A percentile compares a stretch with the other conserved stretches of the same genome.
Evolutionary conservation across 2,888 invertebrate genomes (phyloP).

Genomic region (Luperina testacea): DNA sequence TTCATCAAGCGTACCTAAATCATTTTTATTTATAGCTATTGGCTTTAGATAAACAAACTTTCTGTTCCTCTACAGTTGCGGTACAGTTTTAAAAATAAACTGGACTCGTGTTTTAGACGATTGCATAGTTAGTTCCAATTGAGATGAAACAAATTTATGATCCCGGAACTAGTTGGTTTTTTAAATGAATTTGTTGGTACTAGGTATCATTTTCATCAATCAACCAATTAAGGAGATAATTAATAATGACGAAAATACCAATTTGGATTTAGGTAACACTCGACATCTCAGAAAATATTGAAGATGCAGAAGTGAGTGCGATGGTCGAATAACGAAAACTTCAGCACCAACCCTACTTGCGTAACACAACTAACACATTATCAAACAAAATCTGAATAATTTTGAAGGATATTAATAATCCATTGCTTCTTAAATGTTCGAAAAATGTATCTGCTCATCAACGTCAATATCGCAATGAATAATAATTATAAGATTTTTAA

Average conservation of each 20-base stretch:
- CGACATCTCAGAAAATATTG: background rate
- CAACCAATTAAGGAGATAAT: slow-evolving; percentile 7
- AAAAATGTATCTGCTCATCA: too few relatives aligned
- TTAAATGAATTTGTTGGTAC: slow-evolving; percentile 15
- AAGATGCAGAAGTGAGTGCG: background rate
- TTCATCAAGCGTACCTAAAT: background rate
- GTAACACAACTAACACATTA: too few relatives aligned
- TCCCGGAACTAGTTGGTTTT: slow-evolving; percentile 1
- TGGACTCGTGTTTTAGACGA: background rate
- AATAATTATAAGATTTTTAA: too few relatives aligned
- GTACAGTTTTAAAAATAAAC: background rate
- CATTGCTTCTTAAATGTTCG: too few relatives aligned
- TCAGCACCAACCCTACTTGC: too few relatives aligned
- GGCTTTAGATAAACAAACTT: background rate
- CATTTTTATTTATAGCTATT: too few relatives aligned
- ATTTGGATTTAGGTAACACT: background rate
- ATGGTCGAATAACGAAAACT: background rate
- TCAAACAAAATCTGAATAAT: too few relatives aligned
- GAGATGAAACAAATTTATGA: slow-evolving; percentile 14
- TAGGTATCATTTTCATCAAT: slow-evolving; percentile 12
- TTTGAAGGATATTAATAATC: too few relatives aligned
- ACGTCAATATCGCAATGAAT: too few relatives aligned
- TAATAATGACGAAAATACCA: background rate
- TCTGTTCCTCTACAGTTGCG: background rate
- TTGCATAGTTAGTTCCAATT: slow-evolving; percentile 23